Conservation (phyloP, 2,888 invertebrate species). For the Drosophila ustulata region DNA sequence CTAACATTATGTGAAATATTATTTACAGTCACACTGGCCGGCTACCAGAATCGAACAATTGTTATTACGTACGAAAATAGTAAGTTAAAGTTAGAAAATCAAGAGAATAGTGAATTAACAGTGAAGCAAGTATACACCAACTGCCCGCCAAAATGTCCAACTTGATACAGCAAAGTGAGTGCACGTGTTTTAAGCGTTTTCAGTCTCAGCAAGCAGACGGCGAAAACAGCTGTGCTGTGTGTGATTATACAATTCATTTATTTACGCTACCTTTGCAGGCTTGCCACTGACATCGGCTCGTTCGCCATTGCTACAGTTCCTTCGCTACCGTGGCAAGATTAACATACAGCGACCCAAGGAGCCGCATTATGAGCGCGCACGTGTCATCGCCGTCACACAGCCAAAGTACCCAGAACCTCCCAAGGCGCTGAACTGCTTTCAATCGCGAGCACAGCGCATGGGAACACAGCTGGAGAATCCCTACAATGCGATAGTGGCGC, state of each 20-base stretch:
- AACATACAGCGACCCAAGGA: constrained; percentile 91
- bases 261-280: constrained; percentile 36
- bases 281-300: constrained; percentile 52
- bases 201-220: background rate
- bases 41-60: background rate
- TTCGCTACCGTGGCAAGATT: constrained; percentile 90
- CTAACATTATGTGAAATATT: background rate
- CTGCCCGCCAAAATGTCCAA: constrained; percentile 40
- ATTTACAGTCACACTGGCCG: background rate
- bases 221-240: constrained; percentile 20
- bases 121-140: background rate
- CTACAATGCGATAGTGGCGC: constrained; percentile 90
- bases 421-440: constrained; percentile 86
- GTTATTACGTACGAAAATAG: background rate
- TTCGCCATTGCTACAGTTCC: constrained; percentile 86
- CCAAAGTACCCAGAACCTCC: constrained; percentile 87
- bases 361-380: constrained; percentile 89
- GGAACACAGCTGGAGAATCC: constrained; percentile 87
- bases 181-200: background rate
- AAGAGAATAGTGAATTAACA: background rate
- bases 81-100: background rate
- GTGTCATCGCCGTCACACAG: constrained; percentile 88
- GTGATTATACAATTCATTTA: constrained; percentile 53
- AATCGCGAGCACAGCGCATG: constrained; percentile 70
- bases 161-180: constrained; percentile 53